Evolutionary conservation across 1,140 invertebrate species (phyloP).

Genomic region (Sinonovacula constricta): DNA sequence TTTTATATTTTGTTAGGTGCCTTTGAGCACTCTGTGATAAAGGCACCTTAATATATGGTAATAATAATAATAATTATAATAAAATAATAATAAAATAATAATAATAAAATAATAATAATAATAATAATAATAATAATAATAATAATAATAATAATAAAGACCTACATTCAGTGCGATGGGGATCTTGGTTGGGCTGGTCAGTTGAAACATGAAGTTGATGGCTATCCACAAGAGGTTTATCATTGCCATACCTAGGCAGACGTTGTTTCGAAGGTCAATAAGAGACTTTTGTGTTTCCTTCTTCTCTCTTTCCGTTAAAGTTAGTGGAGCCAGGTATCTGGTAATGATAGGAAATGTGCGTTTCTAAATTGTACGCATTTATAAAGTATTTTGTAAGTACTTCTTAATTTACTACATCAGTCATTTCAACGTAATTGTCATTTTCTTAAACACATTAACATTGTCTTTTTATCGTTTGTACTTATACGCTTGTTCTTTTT

Average conservation of each 20-base stretch:
- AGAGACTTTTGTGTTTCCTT: slow-evolving; percentile 76
- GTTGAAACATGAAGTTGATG: slow-evolving; percentile 76
- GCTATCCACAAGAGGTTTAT: slow-evolving; percentile 75
- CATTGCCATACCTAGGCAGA: slow-evolving; percentile 68
- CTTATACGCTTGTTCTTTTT: too few relatives aligned
- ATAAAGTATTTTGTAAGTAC: too few relatives aligned
- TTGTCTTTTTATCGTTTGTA: too few relatives aligned
- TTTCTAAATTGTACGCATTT: too few relatives aligned
- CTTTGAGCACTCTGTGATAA: too few relatives aligned
- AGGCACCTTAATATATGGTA: too few relatives aligned
- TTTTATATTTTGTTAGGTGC: too few relatives aligned
- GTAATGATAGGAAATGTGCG: slow-evolving; percentile 1
- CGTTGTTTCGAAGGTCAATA: slow-evolving; percentile 66
- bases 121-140: neutral
- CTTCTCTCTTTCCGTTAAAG: slow-evolving; percentile 54
- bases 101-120: neutral
- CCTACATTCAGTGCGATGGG: slow-evolving; percentile 34
- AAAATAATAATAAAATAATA: too few relatives aligned
- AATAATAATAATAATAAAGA: neutral
- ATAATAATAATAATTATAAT: too few relatives aligned
- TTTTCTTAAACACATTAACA: too few relatives aligned
- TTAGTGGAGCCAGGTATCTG: slow-evolving; percentile 67
- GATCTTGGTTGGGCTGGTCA: slow-evolving; percentile 53
- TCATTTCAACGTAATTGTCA: too few relatives aligned
- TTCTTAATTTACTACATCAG: too few relatives aligned